Conservation (phyloP, 2,113 vertebrate genomes). For the Lycaon pictus region DNA sequence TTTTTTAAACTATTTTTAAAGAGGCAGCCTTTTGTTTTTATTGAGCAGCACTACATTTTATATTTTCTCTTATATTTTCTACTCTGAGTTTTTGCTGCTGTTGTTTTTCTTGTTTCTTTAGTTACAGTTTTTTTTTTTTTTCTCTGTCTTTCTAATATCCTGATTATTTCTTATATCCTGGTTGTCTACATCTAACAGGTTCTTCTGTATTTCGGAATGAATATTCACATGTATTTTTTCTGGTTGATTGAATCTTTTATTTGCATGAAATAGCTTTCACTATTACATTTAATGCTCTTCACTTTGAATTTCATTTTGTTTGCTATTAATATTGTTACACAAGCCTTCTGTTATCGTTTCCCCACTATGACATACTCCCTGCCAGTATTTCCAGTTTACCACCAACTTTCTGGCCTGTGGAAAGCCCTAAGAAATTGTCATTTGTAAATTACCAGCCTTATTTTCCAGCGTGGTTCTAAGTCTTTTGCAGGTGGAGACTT, state of each 20-base stretch:
- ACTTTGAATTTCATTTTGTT: not conserved
- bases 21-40: not conserved
- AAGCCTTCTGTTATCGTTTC: not conserved
- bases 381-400: not conserved
- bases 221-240: not conserved
- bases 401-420: not conserved
- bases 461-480: not conserved
- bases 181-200: not conserved
- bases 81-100: not conserved
- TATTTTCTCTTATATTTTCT: not conserved
- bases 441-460: not conserved
- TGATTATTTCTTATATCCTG: not conserved
- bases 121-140: not conserved
- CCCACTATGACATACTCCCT: not conserved
- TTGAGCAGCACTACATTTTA: not conserved
- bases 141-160: not conserved
- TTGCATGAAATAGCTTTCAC: not conserved
- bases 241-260: not conserved
- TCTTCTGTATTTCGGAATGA: not conserved
- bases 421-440: not conserved
- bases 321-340: not conserved
- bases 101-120: not conserved
- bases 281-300: not conserved
- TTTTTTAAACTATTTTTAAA: not conserved
- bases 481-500: conserved; percentile 7